A percentile compares a stretch with the other conserved stretches of the same genome.
These are phyloP conservation scores for Leptatherina wallacei DNA, from an alignment of 2,797 vertebrate species.

Conservation along the genomic window DNA sequence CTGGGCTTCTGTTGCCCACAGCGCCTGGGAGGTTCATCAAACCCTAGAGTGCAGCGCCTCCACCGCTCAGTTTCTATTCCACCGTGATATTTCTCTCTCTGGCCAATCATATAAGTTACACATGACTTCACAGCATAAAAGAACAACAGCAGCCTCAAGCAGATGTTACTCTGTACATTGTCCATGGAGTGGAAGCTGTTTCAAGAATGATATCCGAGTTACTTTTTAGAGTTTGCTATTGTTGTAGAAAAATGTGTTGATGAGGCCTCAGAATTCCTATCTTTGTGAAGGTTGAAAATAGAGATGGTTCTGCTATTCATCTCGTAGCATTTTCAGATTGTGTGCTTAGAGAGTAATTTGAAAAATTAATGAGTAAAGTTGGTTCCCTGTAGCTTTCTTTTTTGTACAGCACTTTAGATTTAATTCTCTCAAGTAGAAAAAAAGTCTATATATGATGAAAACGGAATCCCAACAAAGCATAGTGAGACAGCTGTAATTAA, in stretches of 20 bases:
- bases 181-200: conserved; percentile 61
- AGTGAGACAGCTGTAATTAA: conserved; percentile 8
- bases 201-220: conserved; percentile 60
- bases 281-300: conserved; percentile 32
- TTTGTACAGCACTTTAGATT: conserved; percentile 23
- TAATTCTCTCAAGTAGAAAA: conserved; percentile 27
- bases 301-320: conserved; percentile 35
- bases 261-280: conserved; percentile 32
- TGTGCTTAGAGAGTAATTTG: conserved; percentile 29
- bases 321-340: conserved; percentile 26
- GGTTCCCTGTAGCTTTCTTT: conserved; percentile 6
- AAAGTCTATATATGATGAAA: not conserved
- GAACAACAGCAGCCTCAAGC: conserved; percentile 78
- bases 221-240: conserved; percentile 45
- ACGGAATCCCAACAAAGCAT: conserved; percentile 14
- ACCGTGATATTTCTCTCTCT: conserved; percentile 75
- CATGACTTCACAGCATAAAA: conserved; percentile 78
- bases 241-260: conserved; percentile 33
- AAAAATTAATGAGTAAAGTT: conserved; percentile 46
- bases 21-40: conserved; percentile 67
- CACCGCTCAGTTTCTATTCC: conserved; percentile 72
- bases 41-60: conserved; percentile 74
- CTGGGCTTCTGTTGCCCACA: conserved; percentile 69
- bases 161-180: conserved; percentile 67
- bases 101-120: conserved; percentile 78